Evolutionary conservation across 2,888 invertebrate species (phyloP), one percentile per base, ranked within the genome.

Genomic region (Volucella inanis): DNA sequence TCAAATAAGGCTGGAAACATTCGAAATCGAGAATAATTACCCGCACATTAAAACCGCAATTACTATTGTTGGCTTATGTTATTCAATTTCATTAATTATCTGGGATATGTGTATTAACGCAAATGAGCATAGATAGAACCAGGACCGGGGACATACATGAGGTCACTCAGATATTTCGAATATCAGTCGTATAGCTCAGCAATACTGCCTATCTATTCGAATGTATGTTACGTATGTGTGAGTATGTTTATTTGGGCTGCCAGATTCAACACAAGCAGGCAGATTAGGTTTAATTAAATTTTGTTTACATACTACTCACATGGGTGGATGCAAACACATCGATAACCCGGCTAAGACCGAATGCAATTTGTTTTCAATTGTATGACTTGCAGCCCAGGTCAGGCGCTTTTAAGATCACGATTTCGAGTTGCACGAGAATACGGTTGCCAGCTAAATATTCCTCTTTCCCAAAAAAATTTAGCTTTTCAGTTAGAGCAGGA

Each of bases 21-120:
- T 74, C 49, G 70, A 64, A 80, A 43, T 65, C 67, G 57, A 15
- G 59, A 55, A 81, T 85, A 85, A 85, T 85, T 85, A 85, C 71
- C 72, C 81, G 80, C 85, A 85, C 80, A 85, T 68, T 76, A 57
- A 81, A 81, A 68, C 85, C 81, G 50, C 72, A 81, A 81, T 85
- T 81, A 85, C 85, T 81, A 72, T 81, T 81, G 67, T 77, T 76
- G 68, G 81, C 85, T 77, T 76, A 62, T 85, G 85, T 76, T 81
- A 85, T 81, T 81, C 76, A 85, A 85, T 85, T 75, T 71, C 85
- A 85, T 85, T 85, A 85, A 85, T 85, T 85, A 85, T 76, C 81
- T 50, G 62, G 76, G 80, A 81, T 80, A 62, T 67, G 68, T 71
- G 67, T 85, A 67, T 76, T 80, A 76, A 67, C 57, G 70, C 76